Base-by-base conservation (phyloP, 2,113 vertebrate species). In the Chaetops frenatus region DNA sequence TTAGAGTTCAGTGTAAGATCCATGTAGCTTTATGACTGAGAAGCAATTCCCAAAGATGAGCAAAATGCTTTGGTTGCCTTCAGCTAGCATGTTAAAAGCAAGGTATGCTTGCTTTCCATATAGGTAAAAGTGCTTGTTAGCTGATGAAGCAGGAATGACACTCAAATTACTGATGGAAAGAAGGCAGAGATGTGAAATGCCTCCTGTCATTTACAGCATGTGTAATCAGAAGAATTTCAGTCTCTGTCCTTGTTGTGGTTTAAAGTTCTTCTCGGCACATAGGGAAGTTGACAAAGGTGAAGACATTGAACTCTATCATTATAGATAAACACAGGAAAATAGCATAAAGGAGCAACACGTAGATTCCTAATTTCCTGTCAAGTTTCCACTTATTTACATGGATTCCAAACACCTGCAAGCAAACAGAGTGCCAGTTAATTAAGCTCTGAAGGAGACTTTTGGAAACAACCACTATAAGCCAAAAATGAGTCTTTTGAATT, bases 241-340 rank as follows among this genome's bases (percentile, higher is more conserved):
- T 57, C 31, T 86, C 27, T 78, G 35, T 84, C 81, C 71, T 65
- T 18, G 12, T 21, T 85, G 88, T 60, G 5, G 42, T 78, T 97
- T 98, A 98, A 92, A 98, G 98, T 15, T 98, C 98, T 94, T 99
- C 99, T 83, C 95, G 97, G 98, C 99, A 99, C 99, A 99, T 99
- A 91, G 99, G 99, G 94, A 99, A 97, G 98, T 99, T 99, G 98
- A 99, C 99, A 58, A 99, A 99, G 83, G 99, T 99, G 98, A 99
- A 99, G 97, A 99, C 99, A 31, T 99, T 99, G 96, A 98, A 99
- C 94, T 99, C 99, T 79, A 99, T 99, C 98, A 99, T 98, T 97
- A 99, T 98, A 69, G 99, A 99, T 98, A 99, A 98, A 97, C 99
- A 99, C 96, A 99, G 95, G 98, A 99, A 99, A 97, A 99, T 2